Base-by-base conservation (phyloP, 1,140 invertebrate genomes). In the Chionoecetes opilio region DNA sequence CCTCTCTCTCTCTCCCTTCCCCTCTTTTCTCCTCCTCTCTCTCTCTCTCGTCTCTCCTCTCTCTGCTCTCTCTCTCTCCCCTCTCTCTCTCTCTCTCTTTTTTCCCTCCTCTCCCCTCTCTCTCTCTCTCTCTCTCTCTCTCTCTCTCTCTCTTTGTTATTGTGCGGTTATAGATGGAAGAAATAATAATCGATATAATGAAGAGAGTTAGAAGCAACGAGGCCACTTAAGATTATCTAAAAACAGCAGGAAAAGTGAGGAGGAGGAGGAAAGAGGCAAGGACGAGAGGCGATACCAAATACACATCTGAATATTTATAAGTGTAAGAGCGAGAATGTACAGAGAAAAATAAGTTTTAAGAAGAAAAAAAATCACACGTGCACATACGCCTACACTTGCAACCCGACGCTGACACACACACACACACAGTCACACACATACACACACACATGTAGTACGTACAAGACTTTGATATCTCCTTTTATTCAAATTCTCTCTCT, bases 351-450 rank as follows among this genome's bases (percentile, higher is more conserved):
- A 75, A 75, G 21, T 0, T n/a, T 1, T 21, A 75, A 53, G 8
- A n/a, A n/a, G 21, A 75, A 75, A 75, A n/a, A 75, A 75, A 75
- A 75, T 17, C 26, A n/a, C 63, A 75, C 63, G n/a, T 8, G 63
- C 63, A 26, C 63, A n/a, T 75, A 75, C 63, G 63, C 63, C 63
- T 86, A 86, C 35, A 86, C 84, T 26, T 86, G 84, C 84, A 88
- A 41, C 35, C 11, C 26, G 11, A 88, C n/a, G n/a, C n/a, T n/a
- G 5, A 35, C 85, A 32, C 35, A 89, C 88, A 90, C 88, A 75
- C 38, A 91, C 88, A 32, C 46, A 91, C 88, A 63, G 41, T 63
- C 88, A 32, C 86, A 88, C 86, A 88, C 86, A 37, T 21, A 2
- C 53, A 63, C 21, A n/a, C n/a, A 75, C n/a, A 21, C n/a, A 75